Percentiles rank a stretch among this genome's conserved stretches.
phyloP scores from a whole-genome alignment of 2,888 invertebrate species.

The Invenusta paracnida region DNA sequence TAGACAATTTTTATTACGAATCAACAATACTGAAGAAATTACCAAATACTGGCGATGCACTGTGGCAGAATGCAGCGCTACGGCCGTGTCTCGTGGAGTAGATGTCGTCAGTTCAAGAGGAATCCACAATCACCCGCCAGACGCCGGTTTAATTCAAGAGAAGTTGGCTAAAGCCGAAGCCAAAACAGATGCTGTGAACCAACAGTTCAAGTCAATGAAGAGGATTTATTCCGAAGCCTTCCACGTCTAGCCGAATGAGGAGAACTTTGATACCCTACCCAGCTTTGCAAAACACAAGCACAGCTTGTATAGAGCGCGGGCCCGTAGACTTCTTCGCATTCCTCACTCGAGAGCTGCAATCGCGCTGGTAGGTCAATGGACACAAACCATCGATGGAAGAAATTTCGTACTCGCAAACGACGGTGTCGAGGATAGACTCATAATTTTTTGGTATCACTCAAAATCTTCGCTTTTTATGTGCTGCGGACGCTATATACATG shows the following conservation, averaged over 20 bases:
- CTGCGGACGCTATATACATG: too few relatives aligned
- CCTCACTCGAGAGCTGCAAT: too few relatives aligned
- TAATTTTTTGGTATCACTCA: too few relatives aligned
- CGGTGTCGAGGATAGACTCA: too few relatives aligned
- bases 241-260: constrained; percentile 20
- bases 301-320: too few relatives aligned
- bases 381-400: too few relatives aligned
- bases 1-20: constrained; percentile 5
- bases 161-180: neutral
- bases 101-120: constrained; percentile 14
- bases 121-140: constrained; percentile 14
- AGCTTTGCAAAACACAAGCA: constrained; percentile 11
- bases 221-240: neutral
- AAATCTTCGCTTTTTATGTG: too few relatives aligned
- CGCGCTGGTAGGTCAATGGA: too few relatives aligned
- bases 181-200: constrained; percentile 3
- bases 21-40: neutral
- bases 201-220: neutral
- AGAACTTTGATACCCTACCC: neutral
- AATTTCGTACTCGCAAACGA: too few relatives aligned
- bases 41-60: neutral
- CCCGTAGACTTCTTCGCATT: too few relatives aligned
- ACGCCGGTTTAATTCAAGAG: constrained; percentile 23
- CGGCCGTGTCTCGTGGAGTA: constrained; percentile 26
- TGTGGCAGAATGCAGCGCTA: neutral